Evolutionary conservation across 2,797 vertebrate genomes (phyloP).

Genomic region (Tenualosa ilisha): DNA sequence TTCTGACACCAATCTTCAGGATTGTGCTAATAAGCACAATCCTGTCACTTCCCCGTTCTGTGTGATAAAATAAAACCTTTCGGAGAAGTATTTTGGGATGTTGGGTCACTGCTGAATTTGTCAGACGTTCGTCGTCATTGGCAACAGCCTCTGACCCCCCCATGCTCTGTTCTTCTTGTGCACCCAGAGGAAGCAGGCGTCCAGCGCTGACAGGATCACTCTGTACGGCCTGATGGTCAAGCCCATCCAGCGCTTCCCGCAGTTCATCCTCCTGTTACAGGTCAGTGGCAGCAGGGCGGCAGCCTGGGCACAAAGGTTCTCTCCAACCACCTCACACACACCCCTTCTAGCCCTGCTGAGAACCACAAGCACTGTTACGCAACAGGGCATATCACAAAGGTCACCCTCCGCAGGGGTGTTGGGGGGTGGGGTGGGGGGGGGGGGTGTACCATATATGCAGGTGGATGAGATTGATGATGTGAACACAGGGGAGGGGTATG

Average conservation of each 20-base stretch:
- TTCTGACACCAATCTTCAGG: not conserved
- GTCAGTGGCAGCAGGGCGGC: conserved; percentile 52
- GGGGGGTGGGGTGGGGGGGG: too few relatives aligned
- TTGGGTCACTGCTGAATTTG: not conserved
- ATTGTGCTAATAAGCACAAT: not conserved
- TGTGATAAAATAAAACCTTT: not conserved
- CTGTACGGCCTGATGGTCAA: conserved; percentile 90
- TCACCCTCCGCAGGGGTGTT: not conserved
- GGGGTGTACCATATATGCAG: not conserved
- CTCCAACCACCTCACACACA: not conserved
- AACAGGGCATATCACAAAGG: not conserved
- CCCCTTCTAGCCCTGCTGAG: not conserved
- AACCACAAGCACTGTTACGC: not conserved
- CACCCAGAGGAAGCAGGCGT: conserved; percentile 79
- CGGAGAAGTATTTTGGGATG: not conserved
- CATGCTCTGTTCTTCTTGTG: not conserved
- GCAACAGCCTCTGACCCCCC: not conserved
- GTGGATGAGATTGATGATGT: not conserved
- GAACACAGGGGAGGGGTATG: not conserved
- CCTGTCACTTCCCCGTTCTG: not conserved
- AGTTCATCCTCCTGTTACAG: conserved; percentile 87
- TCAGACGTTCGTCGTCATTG: not conserved
- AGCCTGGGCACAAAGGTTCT: not conserved
- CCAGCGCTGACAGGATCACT: conserved; percentile 81
- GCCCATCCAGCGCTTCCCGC: conserved; percentile 86